Conservation (phyloP, 2,113 vertebrate genomes). For the Ochotona curzoniae region DNA sequence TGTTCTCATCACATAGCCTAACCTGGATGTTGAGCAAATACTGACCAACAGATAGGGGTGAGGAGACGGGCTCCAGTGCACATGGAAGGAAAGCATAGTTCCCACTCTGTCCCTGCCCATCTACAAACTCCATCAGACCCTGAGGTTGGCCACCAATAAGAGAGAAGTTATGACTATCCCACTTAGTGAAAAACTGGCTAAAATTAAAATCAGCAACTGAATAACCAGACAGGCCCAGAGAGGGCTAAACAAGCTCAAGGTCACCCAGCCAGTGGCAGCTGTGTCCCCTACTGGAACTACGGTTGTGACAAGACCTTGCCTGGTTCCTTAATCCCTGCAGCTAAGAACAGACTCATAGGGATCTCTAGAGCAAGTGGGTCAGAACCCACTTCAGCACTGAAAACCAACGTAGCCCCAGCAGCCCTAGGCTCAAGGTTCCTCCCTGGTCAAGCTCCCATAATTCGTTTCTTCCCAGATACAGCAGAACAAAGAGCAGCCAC, state of each 20-base stretch:
- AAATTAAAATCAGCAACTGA: neutral
- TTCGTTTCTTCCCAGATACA: neutral
- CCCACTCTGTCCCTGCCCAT: neutral
- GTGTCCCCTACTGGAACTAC: neutral
- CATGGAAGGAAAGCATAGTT: neutral
- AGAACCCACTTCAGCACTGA: neutral
- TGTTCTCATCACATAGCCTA: neutral
- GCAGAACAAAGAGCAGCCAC: neutral
- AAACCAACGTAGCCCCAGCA: neutral
- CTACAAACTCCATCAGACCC: neutral
- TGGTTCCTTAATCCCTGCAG: neutral
- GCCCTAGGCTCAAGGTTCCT: neutral
- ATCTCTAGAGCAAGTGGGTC: neutral
- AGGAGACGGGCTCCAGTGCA: neutral
- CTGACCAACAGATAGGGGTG: neutral
- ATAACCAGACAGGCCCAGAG: neutral
- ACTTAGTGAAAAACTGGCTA: neutral
- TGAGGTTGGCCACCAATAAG: neutral
- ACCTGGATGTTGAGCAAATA: neutral
- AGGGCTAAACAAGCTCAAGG: constrained; percentile 9
- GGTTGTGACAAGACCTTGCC: neutral
- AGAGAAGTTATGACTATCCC: neutral
- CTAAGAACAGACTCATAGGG: neutral
- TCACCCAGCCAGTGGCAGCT: neutral
- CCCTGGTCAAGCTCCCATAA: neutral